Percentiles rank a stretch among this genome's conserved stretches.
phyloP scores from a whole-genome alignment of 2,113 vertebrate species.

The Calypte anna region DNA sequence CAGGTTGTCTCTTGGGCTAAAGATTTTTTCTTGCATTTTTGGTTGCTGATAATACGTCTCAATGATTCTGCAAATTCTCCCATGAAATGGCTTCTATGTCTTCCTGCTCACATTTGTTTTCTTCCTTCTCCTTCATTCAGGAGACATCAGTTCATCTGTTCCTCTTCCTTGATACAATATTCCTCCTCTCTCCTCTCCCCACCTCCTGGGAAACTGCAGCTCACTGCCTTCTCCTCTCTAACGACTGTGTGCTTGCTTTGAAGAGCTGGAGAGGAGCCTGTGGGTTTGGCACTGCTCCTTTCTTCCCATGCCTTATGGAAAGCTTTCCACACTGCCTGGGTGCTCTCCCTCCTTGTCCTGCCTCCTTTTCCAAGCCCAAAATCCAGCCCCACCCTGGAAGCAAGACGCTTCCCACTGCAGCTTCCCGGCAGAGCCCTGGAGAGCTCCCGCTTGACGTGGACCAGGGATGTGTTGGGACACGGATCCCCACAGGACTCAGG shows the following conservation, averaged over 20 bases:
- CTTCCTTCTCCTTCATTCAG: conserved; percentile 34
- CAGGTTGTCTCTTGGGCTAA: not conserved
- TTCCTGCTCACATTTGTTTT: conserved; percentile 35
- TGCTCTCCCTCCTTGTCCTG: not conserved
- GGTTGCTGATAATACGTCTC: not conserved
- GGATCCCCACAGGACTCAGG: not conserved
- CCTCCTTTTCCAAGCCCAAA: not conserved
- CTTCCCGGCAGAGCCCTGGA: not conserved
- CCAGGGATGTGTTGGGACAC: not conserved
- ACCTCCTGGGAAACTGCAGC: conserved; percentile 29
- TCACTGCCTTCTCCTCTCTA: conserved; percentile 9
- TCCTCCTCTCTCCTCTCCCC: not conserved
- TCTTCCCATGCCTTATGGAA: conserved; percentile 60
- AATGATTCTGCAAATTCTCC: conserved; percentile 9
- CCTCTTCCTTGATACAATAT: not conserved
- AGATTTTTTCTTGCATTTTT: conserved; percentile 18
- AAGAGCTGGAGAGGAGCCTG: conserved; percentile 63
- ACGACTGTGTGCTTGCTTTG: conserved; percentile 25
- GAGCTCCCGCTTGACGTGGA: not conserved
- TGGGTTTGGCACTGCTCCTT: conserved; percentile 55
- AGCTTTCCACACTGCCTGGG: conserved; percentile 30
- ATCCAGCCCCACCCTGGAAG: not conserved
- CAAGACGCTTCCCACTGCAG: not conserved
- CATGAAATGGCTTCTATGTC: conserved; percentile 29
- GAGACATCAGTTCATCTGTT: conserved; percentile 30